Evolutionary conservation across 2,113 vertebrate species (phyloP).

Genomic region (Sula dactylatra): DNA sequence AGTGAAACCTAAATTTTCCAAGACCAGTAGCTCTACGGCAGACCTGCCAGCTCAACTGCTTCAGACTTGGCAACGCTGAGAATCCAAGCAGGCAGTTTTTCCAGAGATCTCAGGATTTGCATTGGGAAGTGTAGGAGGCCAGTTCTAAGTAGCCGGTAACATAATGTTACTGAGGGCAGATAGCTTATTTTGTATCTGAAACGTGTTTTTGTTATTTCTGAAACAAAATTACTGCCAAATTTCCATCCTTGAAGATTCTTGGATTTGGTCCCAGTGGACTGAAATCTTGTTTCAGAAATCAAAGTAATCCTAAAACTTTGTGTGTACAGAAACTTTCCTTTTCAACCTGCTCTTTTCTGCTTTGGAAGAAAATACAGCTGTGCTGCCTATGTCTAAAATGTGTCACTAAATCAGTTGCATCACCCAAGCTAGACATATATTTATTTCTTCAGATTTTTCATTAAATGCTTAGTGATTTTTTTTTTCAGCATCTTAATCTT

Average conservation of each 20-base stretch:
- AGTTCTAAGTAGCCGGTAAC: neutral
- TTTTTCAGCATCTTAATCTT: neutral
- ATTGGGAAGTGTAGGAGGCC: neutral
- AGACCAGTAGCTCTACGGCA: neutral
- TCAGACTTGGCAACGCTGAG: neutral
- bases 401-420: neutral
- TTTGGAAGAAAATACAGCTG: neutral
- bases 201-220: neutral
- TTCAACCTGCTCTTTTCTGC: neutral
- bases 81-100: neutral
- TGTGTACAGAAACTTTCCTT: neutral
- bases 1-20: neutral
- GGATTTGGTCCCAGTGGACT: neutral
- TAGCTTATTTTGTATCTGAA: neutral
- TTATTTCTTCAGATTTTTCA: neutral
- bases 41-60: neutral
- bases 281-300: neutral
- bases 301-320: neutral
- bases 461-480: neutral
- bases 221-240: neutral
- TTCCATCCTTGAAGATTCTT: neutral
- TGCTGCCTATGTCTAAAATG: neutral
- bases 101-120: neutral
- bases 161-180: neutral
- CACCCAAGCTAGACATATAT: neutral